A percentile compares a stretch with the other conserved stretches of the same genome.
Conservation (phyloP, 2,113 vertebrate genomes). For the Seriola rivoliana region DNA sequence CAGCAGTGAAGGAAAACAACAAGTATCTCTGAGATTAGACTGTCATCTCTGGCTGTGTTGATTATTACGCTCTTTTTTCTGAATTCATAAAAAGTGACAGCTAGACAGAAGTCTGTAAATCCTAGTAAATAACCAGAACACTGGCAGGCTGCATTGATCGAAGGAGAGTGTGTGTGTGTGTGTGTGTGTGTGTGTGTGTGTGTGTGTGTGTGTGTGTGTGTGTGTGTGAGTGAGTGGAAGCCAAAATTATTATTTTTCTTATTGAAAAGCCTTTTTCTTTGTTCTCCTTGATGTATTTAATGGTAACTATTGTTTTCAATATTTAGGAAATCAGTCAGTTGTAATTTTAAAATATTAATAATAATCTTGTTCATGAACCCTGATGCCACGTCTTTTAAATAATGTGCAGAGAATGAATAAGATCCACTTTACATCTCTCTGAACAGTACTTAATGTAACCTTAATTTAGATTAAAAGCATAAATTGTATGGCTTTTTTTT, state of each 20-base stretch:
- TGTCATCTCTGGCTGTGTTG: constrained; percentile 56
- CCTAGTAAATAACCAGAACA: constrained; percentile 48
- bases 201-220: constrained; percentile 7
- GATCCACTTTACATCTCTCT: not conserved
- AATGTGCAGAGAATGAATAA: not conserved
- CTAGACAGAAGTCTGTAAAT: constrained; percentile 64
- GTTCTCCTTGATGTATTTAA: constrained; percentile 22
- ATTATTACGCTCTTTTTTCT: constrained; percentile 43
- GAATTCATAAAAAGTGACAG: constrained; percentile 66
- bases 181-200: constrained; percentile 22
- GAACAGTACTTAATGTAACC: constrained; percentile 30
- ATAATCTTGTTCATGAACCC: constrained; percentile 3
- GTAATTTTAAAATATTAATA: constrained; percentile 13
- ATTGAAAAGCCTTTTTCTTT: constrained; percentile 33
- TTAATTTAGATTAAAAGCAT: constrained; percentile 25
- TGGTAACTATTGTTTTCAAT: constrained; percentile 1
- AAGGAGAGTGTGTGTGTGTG: constrained; percentile 11
- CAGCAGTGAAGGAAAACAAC: constrained; percentile 42
- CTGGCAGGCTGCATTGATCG: constrained; percentile 42
- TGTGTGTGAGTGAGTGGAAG: not conserved
- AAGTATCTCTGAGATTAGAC: constrained; percentile 55
- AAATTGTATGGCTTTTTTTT: not conserved
- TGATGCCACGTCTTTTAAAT: not conserved
- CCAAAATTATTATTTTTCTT: constrained; percentile 7
- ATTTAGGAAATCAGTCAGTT: constrained; percentile 15